Percentiles rank a stretch among this genome's conserved stretches.
Evolutionary conservation across 92 coral and sea anemone genomes (phyloP).

Genomic region (Zoanthus solanderi): DNA sequence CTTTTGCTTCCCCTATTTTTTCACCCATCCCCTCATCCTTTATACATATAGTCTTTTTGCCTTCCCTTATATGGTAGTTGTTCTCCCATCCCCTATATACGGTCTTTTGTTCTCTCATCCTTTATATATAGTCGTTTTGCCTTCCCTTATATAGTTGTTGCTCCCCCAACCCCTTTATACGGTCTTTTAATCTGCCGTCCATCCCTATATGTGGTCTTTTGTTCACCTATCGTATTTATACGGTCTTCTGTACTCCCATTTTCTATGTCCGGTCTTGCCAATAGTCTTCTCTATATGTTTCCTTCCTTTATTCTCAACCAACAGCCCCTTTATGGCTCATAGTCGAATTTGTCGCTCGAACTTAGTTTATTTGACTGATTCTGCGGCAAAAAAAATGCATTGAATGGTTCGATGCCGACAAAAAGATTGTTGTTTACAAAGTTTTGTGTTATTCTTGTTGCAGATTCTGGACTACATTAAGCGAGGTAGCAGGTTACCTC

Average conservation of each 20-base stretch:
- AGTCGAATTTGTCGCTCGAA: no score
- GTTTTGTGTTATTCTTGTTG: neutral
- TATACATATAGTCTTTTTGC: neutral
- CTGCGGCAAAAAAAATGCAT: no score
- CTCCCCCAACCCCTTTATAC: no score
- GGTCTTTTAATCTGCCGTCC: no score
- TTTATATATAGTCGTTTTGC: neutral
- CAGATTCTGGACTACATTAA: conserved; percentile 71
- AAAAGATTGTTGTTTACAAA: no score
- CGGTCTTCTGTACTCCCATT: neutral
- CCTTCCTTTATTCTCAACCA: neutral
- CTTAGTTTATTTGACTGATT: no score
- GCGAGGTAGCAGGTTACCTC: conserved; percentile 67
- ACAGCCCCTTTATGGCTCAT: no score
- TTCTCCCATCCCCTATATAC: neutral
- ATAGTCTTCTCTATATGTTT: neutral
- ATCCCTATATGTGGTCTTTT: neutral
- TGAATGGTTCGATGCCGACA: no score
- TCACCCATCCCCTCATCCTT: neutral
- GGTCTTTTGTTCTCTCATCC: neutral
- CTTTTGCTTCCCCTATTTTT: neutral
- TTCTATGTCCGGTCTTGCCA: neutral
- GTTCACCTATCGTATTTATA: neutral
- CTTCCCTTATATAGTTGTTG: neutral
- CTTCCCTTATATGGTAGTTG: neutral